phyloP scores from a whole-genome alignment of 2,888 invertebrate species.

The Dryocosmus kuriphilus region DNA sequence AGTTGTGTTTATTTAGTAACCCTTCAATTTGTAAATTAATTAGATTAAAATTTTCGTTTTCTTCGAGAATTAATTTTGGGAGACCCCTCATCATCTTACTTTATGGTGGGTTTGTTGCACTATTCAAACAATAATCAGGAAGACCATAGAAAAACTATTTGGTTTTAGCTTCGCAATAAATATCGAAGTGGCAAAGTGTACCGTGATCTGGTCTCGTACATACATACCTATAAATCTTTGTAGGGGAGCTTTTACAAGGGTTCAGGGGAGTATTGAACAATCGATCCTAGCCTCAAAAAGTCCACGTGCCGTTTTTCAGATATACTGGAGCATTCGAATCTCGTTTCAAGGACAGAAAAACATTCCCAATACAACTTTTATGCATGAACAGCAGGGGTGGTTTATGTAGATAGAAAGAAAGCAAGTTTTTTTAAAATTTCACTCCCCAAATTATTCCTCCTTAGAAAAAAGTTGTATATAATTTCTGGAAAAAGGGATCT shows the following conservation, averaged over 20 bases:
- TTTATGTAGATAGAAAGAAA: neutral
- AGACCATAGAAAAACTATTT: neutral
- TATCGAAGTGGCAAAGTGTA: neutral
- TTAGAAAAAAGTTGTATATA: slow-evolving; percentile 3
- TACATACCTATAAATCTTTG: slow-evolving; percentile 1
- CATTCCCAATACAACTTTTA: slow-evolving; percentile 14
- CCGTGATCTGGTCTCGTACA: neutral
- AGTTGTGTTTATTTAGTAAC: neutral
- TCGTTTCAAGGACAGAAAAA: slow-evolving; percentile 27
- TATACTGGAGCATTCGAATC: neutral
- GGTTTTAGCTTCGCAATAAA: neutral
- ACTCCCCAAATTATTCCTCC: neutral
- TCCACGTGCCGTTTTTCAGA: slow-evolving; percentile 35
- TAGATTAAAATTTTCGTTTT: no score
- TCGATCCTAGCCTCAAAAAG: slow-evolving; percentile 14
- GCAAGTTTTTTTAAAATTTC: slow-evolving; percentile 17
- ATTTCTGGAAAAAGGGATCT: slow-evolving; percentile 8
- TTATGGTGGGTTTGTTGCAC: neutral
- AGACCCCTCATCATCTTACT: neutral
- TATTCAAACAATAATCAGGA: neutral
- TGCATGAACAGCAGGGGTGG: slow-evolving; percentile 24
- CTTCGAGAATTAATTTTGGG: neutral
- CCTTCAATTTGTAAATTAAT: no score
- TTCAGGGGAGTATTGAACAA: slow-evolving; percentile 30
- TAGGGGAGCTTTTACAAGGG: slow-evolving; percentile 31